These are phyloP conservation scores for Blastobasis adustella DNA, from an alignment of 2,888 invertebrate species.

Conservation along the genomic window DNA sequence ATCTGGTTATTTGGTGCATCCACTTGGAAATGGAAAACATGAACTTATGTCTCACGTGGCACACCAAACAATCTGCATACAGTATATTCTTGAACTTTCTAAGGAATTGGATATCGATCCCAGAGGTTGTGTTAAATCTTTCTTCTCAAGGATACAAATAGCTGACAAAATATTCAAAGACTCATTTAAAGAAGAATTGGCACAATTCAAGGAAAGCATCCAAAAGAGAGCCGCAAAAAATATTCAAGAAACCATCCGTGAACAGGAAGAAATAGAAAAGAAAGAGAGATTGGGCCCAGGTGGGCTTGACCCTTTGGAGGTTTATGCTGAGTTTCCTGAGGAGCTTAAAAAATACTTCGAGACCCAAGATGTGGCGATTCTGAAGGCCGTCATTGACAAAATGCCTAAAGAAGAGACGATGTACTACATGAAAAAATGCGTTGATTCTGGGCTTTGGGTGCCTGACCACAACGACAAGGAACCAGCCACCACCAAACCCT, in stretches of 20 bases:
- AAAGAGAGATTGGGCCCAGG: conserved; percentile 94
- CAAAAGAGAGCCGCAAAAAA: conserved; percentile 88
- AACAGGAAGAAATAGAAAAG: conserved; percentile 90
- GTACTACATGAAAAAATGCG: conserved; percentile 95
- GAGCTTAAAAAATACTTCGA: conserved; percentile 87
- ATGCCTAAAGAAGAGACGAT: conserved; percentile 93
- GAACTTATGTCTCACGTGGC: conserved; percentile 97
- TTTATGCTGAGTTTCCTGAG: conserved; percentile 94
- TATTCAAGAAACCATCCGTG: conserved; percentile 87
- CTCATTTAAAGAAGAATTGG: conserved; percentile 94
- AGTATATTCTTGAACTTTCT: conserved; percentile 96
- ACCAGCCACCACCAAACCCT: conserved; percentile 17
- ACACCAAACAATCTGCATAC: conserved; percentile 98
- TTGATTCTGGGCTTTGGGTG: conserved; percentile 97
- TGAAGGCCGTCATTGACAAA: conserved; percentile 90
- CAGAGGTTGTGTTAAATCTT: conserved; percentile 89
- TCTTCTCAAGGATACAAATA: conserved; percentile 91
- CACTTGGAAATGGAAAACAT: conserved; percentile 97
- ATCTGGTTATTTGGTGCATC: conserved; percentile 98
- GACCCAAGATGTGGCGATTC: conserved; percentile 86
- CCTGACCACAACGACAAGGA: conserved; percentile 80
- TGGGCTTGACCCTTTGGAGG: conserved; percentile 97
- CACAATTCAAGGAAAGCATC: conserved; percentile 91
- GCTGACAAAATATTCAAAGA: conserved; percentile 93
- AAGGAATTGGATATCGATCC: conserved; percentile 95